Evolutionary conservation across 2,888 invertebrate genomes (phyloP), one percentile per base, ranked within the genome.

Genomic region (Meliscaeva auricollis): DNA sequence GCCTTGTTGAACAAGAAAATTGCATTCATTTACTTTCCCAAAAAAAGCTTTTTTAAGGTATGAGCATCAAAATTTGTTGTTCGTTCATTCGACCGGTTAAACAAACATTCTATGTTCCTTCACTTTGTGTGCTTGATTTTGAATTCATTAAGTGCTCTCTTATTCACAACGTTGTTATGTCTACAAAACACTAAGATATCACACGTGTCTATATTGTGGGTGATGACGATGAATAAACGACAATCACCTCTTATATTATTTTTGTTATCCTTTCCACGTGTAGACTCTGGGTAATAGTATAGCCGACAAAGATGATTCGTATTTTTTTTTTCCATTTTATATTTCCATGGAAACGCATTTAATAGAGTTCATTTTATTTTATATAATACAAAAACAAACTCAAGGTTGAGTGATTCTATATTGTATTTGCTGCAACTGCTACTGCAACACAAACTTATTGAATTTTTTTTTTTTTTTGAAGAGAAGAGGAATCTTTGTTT

Each of bases 111-210:
- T 2, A 17, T 32, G 17, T 17, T 56, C 8, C 7, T 8, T 13
- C 7, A 22, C n/a, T 22, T n/a, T 41, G 17, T 3, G 22, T 60
- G n/a, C n/a, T 60, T 60, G 60, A 60, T 60, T 60, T 22, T 41
- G 60, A 17, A 60, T 60, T 60, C 60, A 60, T 60, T 60, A 60
- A 60, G 60, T 60, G 22, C 38, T 41, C 38, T 41, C 22, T 60
- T 41, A 15, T 41, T 60, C 22, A 50, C 22, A 60, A 38, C 6
- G 20, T 41, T 38, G n/a, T 60, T 60, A n/a, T 38, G 22, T 35
- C n/a, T n/a, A 20, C 35, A n/a, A 35, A 17, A n/a, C 7, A 50
- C n/a, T n/a, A 32, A 38, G 5, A 15, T 56, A 32, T 56, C 56
- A 13, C 60, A 60, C 60, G 60, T 60, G 60, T 41, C 60, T 60